Evolutionary conservation across 2,113 vertebrate species (phyloP), one percentile per base, ranked within the genome.

Genomic region (Oreocharis arfaki): DNA sequence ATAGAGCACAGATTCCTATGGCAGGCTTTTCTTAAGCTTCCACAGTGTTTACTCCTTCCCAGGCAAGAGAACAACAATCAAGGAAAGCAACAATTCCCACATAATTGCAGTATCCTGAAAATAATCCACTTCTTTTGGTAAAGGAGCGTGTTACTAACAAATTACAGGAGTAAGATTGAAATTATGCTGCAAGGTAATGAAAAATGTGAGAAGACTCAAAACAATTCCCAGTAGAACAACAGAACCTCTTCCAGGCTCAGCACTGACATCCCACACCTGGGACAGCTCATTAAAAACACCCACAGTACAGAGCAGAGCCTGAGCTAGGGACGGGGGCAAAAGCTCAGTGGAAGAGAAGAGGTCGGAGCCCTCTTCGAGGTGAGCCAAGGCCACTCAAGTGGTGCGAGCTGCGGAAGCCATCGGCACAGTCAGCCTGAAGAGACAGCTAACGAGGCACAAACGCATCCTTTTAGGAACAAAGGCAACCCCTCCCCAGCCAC

Each of bases 231-330:
- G 57, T 27, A 79, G 70, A 87, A 41, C 30, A 73, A 12, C 42
- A n/a, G 33, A 81, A 33, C 15, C 39, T 32, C 47, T 87, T 42
- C 33, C 30, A 41, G 42, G 37, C 67, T 89, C 56, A 41, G 55
- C 77, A 49, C 37, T 30, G 68, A 27, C 42, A 57, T 57, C 24
- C 75, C 71, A 39, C 32, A 20, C 18, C n/a, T 59, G 63, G 53
- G n/a, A 65, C 7, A 65, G 53, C 63, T 89, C 33, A 11, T 10
- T 44, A 26, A 11, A 75, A 74, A 49, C 15, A 65, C 26, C 63
- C 37, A 16, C 0, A 0, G 63, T 5, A 22, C 30, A 0, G 0
- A 74, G 83, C 50, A 57, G 28, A 0, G 2, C 61, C 67, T 42
- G 56, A 32, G 65, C 56, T n/a, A 0, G 0, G 78, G 41, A 20